Base-by-base conservation (phyloP, 53 echinoderm and acorn worm species). In the Astropecten irregularis region DNA sequence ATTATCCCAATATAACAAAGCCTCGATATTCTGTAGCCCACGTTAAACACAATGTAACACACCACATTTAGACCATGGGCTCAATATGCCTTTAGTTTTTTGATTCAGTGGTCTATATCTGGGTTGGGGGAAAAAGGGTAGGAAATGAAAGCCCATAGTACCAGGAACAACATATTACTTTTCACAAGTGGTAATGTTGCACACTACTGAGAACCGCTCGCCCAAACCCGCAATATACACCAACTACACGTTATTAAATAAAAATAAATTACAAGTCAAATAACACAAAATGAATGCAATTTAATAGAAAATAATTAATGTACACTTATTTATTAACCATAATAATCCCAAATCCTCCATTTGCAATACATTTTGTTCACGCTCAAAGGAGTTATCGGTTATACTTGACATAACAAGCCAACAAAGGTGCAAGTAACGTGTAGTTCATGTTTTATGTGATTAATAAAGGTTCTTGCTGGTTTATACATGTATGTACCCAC, bases 91-190 rank as follows among this genome's bases (percentile, higher is more conserved):
- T 66, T 13, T 40, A 15, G 67, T 66, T 66, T 66, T 66, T 66
- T n/a, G 25, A 38, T 66, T 66, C 67, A 66, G 26, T 66, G 67
- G 21, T 40, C 67, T n/a, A 38, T 40, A 38, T 66, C 67, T n/a
- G 67, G 67, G 39, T 18, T 39, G 67, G 67, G 67, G 31, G 40
- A 40, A 66, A 66, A 66, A 66, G 67, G 39, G 40, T 40, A 66
- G 39, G 40, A 40, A 66, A 66, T 66, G 39, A 20, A 21, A 40
- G 39, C 67, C 67, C 39, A 66, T 39, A 66, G 39, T 20, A 66
- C 67, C 67, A 38, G 40, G 39, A 66, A 66, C 39, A 66, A 66
- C 67, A 66, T 66, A 66, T 32, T 40, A 16, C 21, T 66, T 66
- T 66, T 66, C 67, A 66, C 39, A 66, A 40, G 39, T 25, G 67